Evolutionary conservation across 2,888 invertebrate species (phyloP), one percentile per base, ranked within the genome.

Genomic region (Onchidella celtica): DNA sequence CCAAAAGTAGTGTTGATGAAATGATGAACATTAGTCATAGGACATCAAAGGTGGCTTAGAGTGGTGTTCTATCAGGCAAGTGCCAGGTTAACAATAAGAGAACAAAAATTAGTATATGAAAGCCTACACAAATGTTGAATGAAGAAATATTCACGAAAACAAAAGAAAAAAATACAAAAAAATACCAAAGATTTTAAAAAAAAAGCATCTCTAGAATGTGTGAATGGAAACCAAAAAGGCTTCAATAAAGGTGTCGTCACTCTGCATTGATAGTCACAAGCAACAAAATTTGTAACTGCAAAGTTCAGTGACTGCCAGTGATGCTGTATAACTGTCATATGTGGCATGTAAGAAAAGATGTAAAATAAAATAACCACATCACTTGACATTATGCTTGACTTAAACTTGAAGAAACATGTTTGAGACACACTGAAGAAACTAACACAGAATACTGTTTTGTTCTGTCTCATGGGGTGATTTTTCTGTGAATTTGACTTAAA

Each of bases 1-100:
- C 66, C 72, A 79, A 72, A 27, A 73, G 74, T 61, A 74, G 61
- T 9, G 36, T 47, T 59, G 27, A 61, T 73, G 59, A 73, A n/a
- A 61, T 61, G 27, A 47, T 11, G 17, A 11, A 17, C 6, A 47
- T 47, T 47, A 11, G 6, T 17, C 6, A 47, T 47, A 17, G 17
- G 17, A 47, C 47, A 47, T 6, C 17, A 17, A 11, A 11, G 47
- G 17, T 47, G 47, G 17, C 17, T n/a, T n/a, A n/a, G n/a, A n/a
- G n/a, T n/a, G n/a, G n/a, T n/a, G n/a, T n/a, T n/a, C n/a, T n/a
- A n/a, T n/a, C n/a, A n/a, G n/a, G n/a, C n/a, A n/a, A n/a, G n/a
- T n/a, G n/a, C n/a, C n/a, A n/a, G n/a, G n/a, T 17, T 47, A 47
- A 6, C 47, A 47, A 17, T 47, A 6, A 47, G 9, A 47, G 47